phyloP scores from a whole-genome alignment of 2,888 invertebrate genomes.

The Ophion costatus region DNA sequence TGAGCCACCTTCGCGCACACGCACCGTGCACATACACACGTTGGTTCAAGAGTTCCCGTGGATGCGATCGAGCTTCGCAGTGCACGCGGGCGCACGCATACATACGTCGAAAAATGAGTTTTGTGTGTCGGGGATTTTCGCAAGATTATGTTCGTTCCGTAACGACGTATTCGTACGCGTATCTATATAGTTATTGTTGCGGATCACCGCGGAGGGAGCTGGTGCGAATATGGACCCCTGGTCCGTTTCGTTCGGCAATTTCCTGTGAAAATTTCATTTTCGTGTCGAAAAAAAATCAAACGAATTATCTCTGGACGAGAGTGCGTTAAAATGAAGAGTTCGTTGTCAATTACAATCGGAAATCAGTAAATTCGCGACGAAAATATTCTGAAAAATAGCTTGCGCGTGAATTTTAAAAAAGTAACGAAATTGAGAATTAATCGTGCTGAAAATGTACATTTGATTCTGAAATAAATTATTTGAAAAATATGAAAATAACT shows the following conservation, averaged over 20 bases:
- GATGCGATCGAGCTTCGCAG: conserved; percentile 51
- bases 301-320: no score
- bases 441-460: no score
- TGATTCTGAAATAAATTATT: no score
- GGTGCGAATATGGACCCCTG: conserved; percentile 19
- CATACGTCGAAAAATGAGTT: conserved; percentile 26
- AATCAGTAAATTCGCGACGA: not conserved
- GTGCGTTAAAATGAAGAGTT: no score
- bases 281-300: not conserved
- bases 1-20: conserved; percentile 25
- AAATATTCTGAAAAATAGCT: not conserved
- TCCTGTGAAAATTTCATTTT: not conserved
- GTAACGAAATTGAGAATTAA: no score
- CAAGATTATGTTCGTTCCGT: conserved; percentile 65
- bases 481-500: no score
- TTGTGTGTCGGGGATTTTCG: conserved; percentile 26
- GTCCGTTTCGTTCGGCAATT: no score
- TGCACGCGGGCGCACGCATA: conserved; percentile 26
- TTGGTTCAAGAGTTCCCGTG: conserved; percentile 22
- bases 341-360: not conserved
- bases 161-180: conserved; percentile 53
- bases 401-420: not conserved
- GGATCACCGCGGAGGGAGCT: not conserved
- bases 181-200: conserved; percentile 33
- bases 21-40: conserved; percentile 6